Evolutionary conservation across 2,113 vertebrate species (phyloP), one percentile per base, ranked within the genome.

Genomic region (Helogale parvula): DNA sequence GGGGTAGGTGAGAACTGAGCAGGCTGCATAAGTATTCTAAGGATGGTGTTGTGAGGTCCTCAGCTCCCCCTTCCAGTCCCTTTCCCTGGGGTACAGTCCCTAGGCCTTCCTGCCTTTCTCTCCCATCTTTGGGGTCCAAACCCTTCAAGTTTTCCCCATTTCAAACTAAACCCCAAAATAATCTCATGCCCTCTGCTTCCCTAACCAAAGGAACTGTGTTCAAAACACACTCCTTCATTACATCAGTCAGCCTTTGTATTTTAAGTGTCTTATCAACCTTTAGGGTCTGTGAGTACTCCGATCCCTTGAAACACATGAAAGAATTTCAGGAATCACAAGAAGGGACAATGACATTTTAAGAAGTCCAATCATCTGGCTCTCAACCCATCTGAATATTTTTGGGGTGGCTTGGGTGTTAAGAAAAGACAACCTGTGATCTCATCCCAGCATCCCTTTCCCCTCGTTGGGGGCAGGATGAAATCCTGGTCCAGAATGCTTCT

Each of bases 131-230:
- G 29, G 41, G 11, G 31, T 81, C 12, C 31, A 21, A 66, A 97
- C 17, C 11, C 69, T 94, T 90, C 29, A 69, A 94, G 63, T 79
- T 52, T 33, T 91, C 66, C 25, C 63, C 35, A 68, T 50, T 88
- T 41, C 50, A 93, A 90, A 96, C 9, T n/a, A 74, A 94, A 88
- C 82, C n/a, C 50, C 71, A 2, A 65, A 91, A 93, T 92, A 88
- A 77, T 79, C 33, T 77, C 57, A 50, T 31, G 23, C 35, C 71
- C 77, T 63, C 14, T 38, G 35, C 68, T 77, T 81, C 86, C 77
- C 79, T 90, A 94, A 74, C 31, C 60, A 80, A 89, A 41, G 54
- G 71, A 68, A 72, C 0, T 25, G 5, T 38, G n/a, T 54, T 77
- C 52, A 68, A 72, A 88, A 66, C 50, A 16, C 45, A 23, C 50